Base-by-base conservation (phyloP, 2,797 vertebrate genomes). In the Dipus sagitta region DNA sequence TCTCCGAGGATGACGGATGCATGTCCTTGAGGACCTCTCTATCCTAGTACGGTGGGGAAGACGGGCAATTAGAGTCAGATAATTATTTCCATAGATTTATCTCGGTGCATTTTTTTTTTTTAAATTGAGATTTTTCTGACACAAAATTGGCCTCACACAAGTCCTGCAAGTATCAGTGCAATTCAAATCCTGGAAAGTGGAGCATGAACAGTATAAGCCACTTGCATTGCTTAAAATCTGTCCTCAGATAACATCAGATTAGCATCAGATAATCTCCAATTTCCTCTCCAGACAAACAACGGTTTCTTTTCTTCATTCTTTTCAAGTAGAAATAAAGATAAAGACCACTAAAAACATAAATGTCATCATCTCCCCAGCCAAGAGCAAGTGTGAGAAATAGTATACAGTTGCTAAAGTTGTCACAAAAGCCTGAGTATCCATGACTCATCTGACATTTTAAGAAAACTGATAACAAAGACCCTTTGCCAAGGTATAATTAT, bases 191-290 rank as follows among this genome's bases (percentile, higher is more conserved):
- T 92, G 47, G 77, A 90, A 91, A 95, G 58, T 67, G 18, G 80
- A 65, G 52, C 90, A 7, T 34, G 81, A 74, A 88, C 88, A 75
- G 60, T 21, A 54, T 12, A 91, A 76, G 13, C n/a, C 84, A 87
- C n/a, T 67, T 65, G 24, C 83, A 8, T 72, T 94, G 85, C 70
- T 92, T 68, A 88, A 80, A 86, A 88, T 80, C 92, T 94, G 92
- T 96, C 95, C 95, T 97, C 90, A 76, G 74, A 92, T 96, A 95
- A 94, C 94, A 95, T 92, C 79, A 87, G 78, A 20, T 85, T 42
- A 84, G 13, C 76, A 86, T 47, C 68, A 77, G 92, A 95, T 77
- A 54, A 71, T 95, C 67, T 95, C 42, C 81, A 62, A 52, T 60
- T 94, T 90, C 84, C 90, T 96, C 95, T 80, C 84, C 86, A 93